Conservation (phyloP, 2,797 vertebrate genomes). For the Falco cherrug region DNA sequence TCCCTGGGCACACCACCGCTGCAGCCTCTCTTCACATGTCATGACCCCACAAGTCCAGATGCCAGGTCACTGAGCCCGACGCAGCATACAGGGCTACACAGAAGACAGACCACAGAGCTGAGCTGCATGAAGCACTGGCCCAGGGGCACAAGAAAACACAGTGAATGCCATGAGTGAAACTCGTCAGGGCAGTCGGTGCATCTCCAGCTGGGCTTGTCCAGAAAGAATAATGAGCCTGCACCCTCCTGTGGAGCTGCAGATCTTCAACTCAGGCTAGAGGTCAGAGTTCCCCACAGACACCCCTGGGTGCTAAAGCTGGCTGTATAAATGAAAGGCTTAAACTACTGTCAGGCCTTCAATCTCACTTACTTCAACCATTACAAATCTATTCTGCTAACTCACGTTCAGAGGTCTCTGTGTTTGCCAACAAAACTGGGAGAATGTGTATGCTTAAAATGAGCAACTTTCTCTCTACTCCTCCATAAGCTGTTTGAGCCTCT, state of each 20-base stretch:
- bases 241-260: neutral
- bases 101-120: neutral
- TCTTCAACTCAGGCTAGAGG: neutral
- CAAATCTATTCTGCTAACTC: constrained; percentile 16
- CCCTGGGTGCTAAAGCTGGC: neutral
- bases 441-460: neutral
- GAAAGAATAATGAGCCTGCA: neutral
- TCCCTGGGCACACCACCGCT: neutral
- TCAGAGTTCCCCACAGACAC: neutral
- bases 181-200: neutral
- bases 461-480: neutral
- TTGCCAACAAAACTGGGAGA: neutral
- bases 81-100: neutral
- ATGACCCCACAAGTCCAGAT: neutral
- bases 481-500: neutral
- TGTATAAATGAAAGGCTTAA: neutral
- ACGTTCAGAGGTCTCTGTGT: neutral
- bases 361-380: neutral
- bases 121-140: neutral
- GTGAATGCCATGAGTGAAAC: neutral
- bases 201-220: neutral
- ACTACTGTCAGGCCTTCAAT: neutral
- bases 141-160: neutral
- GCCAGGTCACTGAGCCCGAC: neutral
- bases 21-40: neutral